These are phyloP conservation scores for Horisme vitalbata DNA, from an alignment of 2,888 invertebrate species.

Conservation along the genomic window DNA sequence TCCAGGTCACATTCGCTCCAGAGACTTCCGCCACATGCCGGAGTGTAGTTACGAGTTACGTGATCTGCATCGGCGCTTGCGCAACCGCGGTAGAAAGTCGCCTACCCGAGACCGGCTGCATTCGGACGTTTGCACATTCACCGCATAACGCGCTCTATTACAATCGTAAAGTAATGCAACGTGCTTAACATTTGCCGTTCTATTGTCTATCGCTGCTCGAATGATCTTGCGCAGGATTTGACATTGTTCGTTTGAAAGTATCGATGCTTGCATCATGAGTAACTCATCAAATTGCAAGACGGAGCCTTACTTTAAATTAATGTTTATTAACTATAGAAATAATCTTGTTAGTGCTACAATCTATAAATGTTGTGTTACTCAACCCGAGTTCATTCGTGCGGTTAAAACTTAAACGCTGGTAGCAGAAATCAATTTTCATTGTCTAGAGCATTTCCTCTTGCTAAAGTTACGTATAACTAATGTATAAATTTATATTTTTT, in stretches of 20 bases:
- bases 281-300: slow-evolving; percentile 3
- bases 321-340: neutral
- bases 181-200: slow-evolving; percentile 42
- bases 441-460: slow-evolving; percentile 77
- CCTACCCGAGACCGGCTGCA: slow-evolving; percentile 67
- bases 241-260: slow-evolving; percentile 22
- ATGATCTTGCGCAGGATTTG: slow-evolving; percentile 35
- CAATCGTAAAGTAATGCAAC: slow-evolving; percentile 60
- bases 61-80: slow-evolving; percentile 77
- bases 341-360: slow-evolving; percentile 11
- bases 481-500: slow-evolving; percentile 5
- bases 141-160: slow-evolving; percentile 64
- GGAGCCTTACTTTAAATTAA: too few species aligned
- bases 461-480: slow-evolving; percentile 37
- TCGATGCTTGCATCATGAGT: slow-evolving; percentile 7
- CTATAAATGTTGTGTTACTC: slow-evolving; percentile 51
- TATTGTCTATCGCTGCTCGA: slow-evolving; percentile 42
- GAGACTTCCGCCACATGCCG: slow-evolving; percentile 76
- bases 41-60: slow-evolving; percentile 80
- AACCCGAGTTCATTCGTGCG: slow-evolving; percentile 40
- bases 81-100: slow-evolving; percentile 78
- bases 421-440: slow-evolving; percentile 72
- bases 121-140: slow-evolving; percentile 63
- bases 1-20: slow-evolving; percentile 69
- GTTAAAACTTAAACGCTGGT: slow-evolving; percentile 61